Evolutionary conservation across 1,140 invertebrate genomes (phyloP).

Genomic region (Drosophila pallidifrons): DNA sequence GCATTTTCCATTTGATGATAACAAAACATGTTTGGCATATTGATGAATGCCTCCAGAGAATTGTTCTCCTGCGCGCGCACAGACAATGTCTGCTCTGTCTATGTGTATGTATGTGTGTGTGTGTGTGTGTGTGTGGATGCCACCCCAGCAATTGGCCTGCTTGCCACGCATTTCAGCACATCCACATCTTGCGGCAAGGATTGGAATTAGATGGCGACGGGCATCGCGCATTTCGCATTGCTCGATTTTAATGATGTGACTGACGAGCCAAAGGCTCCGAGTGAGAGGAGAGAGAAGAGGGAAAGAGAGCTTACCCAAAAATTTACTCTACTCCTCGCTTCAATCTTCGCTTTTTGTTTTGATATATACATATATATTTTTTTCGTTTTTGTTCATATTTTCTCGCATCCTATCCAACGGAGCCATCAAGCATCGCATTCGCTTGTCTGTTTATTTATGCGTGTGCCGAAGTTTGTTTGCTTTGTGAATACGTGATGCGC

Average conservation of each 20-base stretch:
- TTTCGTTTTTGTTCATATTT: constrained; percentile 39
- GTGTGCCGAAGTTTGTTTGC: constrained; percentile 74
- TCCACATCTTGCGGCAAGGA: constrained; percentile 71
- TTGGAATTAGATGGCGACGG: constrained; percentile 73
- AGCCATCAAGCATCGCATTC: neutral
- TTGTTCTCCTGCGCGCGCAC: constrained; percentile 40
- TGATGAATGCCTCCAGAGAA: constrained; percentile 79
- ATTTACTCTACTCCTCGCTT: constrained; percentile 27
- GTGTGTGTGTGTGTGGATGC: neutral
- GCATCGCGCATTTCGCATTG: constrained; percentile 17
- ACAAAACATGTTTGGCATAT: constrained; percentile 82
- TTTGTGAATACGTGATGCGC: constrained; percentile 79
- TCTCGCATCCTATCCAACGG: neutral
- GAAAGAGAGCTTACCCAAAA: constrained; percentile 59
- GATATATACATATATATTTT: constrained; percentile 20
- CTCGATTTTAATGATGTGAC: constrained; percentile 80
- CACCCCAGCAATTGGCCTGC: constrained; percentile 6
- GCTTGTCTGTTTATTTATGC: constrained; percentile 74
- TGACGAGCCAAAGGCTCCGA: constrained; percentile 45
- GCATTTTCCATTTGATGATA: constrained; percentile 82
- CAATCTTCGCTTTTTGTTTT: constrained; percentile 29
- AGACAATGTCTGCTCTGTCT: neutral
- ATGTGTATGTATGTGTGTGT: neutral
- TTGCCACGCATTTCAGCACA: constrained; percentile 41
- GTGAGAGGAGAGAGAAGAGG: neutral